Percentiles rank a stretch among this genome's conserved stretches.
phyloP scores from a whole-genome alignment of 2,797 vertebrate genomes.

The Toxotes lorentzi region DNA sequence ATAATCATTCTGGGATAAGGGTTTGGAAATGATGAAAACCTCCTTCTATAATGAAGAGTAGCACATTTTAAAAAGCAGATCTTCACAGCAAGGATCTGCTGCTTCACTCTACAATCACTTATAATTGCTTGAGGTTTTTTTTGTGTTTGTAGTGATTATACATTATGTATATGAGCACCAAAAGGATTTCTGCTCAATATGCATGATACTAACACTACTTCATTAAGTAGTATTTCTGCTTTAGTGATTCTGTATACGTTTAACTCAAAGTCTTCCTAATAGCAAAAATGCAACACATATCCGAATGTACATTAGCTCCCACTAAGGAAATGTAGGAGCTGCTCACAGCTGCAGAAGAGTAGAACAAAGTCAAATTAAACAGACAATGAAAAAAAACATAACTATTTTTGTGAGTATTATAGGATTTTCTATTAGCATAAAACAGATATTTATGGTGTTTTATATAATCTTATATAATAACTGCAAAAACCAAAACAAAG shows the following conservation, averaged over 20 bases:
- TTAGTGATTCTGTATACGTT: background rate
- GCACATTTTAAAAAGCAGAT: background rate
- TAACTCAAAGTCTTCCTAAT: background rate
- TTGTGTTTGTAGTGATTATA: background rate
- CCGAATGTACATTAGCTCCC: background rate
- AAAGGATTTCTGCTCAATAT: background rate
- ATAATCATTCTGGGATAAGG: constrained; percentile 33
- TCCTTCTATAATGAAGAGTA: background rate
- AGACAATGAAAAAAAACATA: background rate
- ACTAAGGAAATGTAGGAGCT: background rate
- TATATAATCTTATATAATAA: too few species aligned
- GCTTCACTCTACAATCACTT: background rate
- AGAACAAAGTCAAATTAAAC: background rate
- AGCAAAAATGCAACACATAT: background rate
- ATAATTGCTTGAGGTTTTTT: background rate
- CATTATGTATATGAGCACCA: background rate
- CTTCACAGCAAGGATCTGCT: background rate
- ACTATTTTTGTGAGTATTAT: too few species aligned
- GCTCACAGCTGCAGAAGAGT: background rate
- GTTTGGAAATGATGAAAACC: constrained; percentile 3
- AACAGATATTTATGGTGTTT: background rate
- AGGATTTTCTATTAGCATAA: background rate
- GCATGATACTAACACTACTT: background rate
- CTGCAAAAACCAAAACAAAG: too few species aligned
- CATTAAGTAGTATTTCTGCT: background rate